These are phyloP conservation scores for Pungitius pungitius DNA, from an alignment of 2,113 vertebrate species.

Conservation along the genomic window DNA sequence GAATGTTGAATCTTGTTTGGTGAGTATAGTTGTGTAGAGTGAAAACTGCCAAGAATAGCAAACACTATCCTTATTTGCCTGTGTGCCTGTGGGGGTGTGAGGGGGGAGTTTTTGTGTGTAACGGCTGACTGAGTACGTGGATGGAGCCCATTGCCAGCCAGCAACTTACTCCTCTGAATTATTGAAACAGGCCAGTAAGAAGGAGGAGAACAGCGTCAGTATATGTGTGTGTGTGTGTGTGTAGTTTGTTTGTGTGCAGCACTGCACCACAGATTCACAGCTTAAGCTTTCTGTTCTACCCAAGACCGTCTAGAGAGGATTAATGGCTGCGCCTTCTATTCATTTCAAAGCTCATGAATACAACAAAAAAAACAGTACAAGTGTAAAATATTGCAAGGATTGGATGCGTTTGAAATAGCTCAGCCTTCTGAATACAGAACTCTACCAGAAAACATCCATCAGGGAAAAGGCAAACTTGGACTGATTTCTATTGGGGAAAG, in stretches of 20 bases:
- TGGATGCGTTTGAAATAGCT: neutral
- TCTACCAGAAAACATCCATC: neutral
- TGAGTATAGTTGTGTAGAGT: neutral
- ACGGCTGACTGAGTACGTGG: slow-evolving; percentile 43
- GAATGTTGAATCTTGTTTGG: slow-evolving; percentile 5
- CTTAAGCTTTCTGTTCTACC: slow-evolving; percentile 33
- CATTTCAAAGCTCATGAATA: slow-evolving; percentile 26
- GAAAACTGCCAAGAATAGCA: slow-evolving; percentile 26
- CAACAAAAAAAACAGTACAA: slow-evolving; percentile 28
- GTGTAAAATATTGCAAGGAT: slow-evolving; percentile 7
- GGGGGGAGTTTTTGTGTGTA: slow-evolving; percentile 8
- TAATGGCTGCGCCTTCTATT: slow-evolving; percentile 20
- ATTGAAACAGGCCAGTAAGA: slow-evolving; percentile 72
- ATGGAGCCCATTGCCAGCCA: slow-evolving; percentile 42
- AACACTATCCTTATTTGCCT: neutral
- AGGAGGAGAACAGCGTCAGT: slow-evolving; percentile 27
- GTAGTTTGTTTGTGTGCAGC: slow-evolving; percentile 23
- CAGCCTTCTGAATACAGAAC: neutral
- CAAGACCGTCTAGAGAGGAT: slow-evolving; percentile 20
- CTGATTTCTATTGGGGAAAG: neutral
- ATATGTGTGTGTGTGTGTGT: slow-evolving; percentile 12
- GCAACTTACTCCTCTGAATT: slow-evolving; percentile 62
- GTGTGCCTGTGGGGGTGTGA: slow-evolving; percentile 6
- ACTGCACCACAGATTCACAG: slow-evolving; percentile 32
- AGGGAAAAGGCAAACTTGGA: neutral